Conservation (phyloP, 1,140 invertebrate species). For the Drosophila lacteicornis region DNA sequence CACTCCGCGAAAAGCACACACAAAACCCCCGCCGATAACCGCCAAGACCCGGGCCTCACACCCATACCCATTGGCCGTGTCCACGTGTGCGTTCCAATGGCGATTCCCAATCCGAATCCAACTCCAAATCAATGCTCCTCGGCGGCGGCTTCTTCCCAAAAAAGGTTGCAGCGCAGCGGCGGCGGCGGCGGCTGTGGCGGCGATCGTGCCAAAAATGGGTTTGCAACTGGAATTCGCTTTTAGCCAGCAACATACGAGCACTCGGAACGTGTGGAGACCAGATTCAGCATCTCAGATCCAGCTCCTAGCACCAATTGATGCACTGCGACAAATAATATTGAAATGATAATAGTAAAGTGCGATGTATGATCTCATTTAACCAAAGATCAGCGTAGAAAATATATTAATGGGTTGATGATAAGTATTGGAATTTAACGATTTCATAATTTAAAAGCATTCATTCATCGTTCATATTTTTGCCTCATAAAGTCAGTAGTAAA, state of each 20-base stretch:
- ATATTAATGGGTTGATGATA: no score
- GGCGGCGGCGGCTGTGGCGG: constrained; percentile 25
- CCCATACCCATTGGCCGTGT: not conserved
- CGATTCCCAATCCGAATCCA: constrained; percentile 45
- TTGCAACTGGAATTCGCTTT: constrained; percentile 83
- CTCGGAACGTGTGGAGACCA: constrained; percentile 39
- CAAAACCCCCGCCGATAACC: not conserved
- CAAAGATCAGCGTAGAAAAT: no score
- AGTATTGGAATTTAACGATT: no score
- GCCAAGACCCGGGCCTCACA: not conserved
- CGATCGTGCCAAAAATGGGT: constrained; percentile 82
- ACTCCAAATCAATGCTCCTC: constrained; percentile 68
- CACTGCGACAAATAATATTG: not conserved
- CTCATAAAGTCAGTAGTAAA: no score
- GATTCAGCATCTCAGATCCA: constrained; percentile 34
- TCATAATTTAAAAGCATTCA: no score
- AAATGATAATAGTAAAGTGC: no score
- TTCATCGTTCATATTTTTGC: no score
- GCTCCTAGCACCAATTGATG: constrained; percentile 28
- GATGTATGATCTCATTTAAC: no score
- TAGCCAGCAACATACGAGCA: constrained; percentile 55
- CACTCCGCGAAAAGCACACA: constrained; percentile 21
- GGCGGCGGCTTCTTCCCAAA: constrained; percentile 11
- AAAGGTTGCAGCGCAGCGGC: constrained; percentile 3
- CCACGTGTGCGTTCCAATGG: constrained; percentile 75